These are phyloP conservation scores for Cantharis rufa DNA, from an alignment of 2,888 invertebrate species.

Conservation along the genomic window DNA sequence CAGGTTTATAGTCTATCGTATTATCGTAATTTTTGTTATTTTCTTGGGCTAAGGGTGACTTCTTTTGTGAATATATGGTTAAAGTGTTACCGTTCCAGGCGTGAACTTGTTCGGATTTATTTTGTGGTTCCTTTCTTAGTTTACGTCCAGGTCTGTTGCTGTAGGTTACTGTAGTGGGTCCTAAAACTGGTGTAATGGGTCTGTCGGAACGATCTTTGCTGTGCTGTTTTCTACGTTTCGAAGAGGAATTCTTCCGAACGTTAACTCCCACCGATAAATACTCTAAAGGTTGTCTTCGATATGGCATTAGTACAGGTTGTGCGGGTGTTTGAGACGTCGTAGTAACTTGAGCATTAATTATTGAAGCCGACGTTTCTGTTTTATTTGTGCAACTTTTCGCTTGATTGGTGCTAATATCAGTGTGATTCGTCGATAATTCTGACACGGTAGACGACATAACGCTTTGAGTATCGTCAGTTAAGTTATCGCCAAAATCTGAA, in stretches of 20 bases:
- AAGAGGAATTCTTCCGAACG: constrained; percentile 69
- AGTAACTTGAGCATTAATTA: constrained; percentile 51
- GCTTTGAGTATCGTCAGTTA: constrained; percentile 75
- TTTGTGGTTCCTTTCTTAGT: constrained; percentile 61
- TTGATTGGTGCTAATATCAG: constrained; percentile 64
- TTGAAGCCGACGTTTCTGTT: constrained; percentile 55
- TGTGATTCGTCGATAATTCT: constrained; percentile 71
- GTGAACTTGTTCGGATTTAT: constrained; percentile 38
- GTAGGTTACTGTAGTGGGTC: constrained; percentile 68
- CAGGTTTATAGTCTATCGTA: constrained; percentile 61
- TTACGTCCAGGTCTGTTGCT: constrained; percentile 59
- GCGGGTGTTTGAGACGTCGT: constrained; percentile 50
- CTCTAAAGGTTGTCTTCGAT: constrained; percentile 75
- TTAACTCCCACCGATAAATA: constrained; percentile 69
- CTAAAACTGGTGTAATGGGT: constrained; percentile 63
- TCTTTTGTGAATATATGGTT: constrained; percentile 63
- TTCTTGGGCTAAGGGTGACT: constrained; percentile 64
- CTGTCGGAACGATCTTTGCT: constrained; percentile 68
- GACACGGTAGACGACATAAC: constrained; percentile 77
- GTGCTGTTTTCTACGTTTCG: constrained; percentile 69
- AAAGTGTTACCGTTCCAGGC: constrained; percentile 75
- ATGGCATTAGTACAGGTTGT: constrained; percentile 64
- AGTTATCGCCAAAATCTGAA: constrained; percentile 59
- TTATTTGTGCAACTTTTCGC: neutral
- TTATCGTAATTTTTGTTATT: constrained; percentile 54